Percentiles rank a stretch among this genome's conserved stretches.
phyloP scores from a whole-genome alignment of 2,888 invertebrate genomes.

The Aleiodes leptofemur region DNA sequence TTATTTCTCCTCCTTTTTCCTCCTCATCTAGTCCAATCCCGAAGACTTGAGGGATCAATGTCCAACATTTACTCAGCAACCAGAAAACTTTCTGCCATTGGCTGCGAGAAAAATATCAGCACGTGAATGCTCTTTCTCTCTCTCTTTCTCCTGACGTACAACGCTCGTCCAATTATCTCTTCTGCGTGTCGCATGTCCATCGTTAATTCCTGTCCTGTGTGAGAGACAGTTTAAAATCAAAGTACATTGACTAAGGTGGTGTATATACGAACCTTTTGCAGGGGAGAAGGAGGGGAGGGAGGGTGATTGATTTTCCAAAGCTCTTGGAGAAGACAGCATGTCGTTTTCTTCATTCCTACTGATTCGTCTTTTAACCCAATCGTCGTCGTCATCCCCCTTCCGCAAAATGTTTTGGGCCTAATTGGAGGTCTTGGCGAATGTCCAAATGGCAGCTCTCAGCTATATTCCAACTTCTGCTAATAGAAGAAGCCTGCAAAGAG shows the following conservation, averaged over 20 bases:
- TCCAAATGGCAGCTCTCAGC: not conserved
- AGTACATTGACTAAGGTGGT: conserved; percentile 27
- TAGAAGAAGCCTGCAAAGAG: too few species aligned
- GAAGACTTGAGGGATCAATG: too few species aligned
- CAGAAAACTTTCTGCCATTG: not conserved
- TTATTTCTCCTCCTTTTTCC: too few species aligned
- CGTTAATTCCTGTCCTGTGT: conserved; percentile 60
- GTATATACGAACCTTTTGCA: conserved; percentile 16
- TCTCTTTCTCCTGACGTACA: conserved; percentile 43
- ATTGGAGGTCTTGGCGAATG: conserved; percentile 31
- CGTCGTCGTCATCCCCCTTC: not conserved
- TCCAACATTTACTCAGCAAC: not conserved
- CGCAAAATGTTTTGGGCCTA: conserved; percentile 1
- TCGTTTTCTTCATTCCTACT: conserved; percentile 52
- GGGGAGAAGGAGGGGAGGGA: not conserved
- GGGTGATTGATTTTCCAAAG: conserved; percentile 56
- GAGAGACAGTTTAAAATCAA: conserved; percentile 25
- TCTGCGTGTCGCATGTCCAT: conserved; percentile 63
- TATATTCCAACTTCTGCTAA: too few species aligned
- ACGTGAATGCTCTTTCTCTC: too few species aligned
- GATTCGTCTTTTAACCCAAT: conserved; percentile 38
- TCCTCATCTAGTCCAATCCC: too few species aligned
- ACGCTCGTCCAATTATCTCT: conserved; percentile 64
- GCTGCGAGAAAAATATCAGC: not conserved
- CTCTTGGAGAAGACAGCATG: conserved; percentile 53